Evolutionary conservation across 2,888 invertebrate genomes (phyloP).

Genomic region (Paralinhomoeus sp.): DNA sequence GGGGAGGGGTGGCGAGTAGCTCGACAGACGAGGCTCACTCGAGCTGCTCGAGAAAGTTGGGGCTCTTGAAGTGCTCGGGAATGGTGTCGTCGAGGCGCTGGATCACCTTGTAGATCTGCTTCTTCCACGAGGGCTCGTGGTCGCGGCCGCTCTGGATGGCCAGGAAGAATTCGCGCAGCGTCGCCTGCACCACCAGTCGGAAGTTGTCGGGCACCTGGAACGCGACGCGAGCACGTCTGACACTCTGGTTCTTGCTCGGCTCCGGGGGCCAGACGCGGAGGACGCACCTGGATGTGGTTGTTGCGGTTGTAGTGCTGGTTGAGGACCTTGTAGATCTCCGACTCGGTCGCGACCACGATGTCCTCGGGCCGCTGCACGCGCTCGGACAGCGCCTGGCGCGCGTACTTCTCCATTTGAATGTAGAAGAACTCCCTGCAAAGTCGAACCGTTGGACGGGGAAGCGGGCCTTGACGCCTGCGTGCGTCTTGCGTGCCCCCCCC

Average conservation of each 20-base stretch:
- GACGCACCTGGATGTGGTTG: conserved; percentile 63
- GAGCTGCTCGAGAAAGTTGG: conserved; percentile 94
- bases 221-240: neutral
- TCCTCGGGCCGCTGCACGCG: conserved; percentile 78
- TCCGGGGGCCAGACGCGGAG: too few species aligned
- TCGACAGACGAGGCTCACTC: too few species aligned
- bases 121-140: conserved; percentile 98
- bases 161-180: conserved; percentile 92
- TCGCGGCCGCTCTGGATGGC: conserved; percentile 89
- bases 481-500: too few species aligned
- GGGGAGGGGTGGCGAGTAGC: too few species aligned
- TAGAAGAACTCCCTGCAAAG: conserved; percentile 85
- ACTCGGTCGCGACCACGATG: conserved; percentile 73
- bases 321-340: conserved; percentile 86
- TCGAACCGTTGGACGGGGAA: too few species aligned
- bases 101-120: conserved; percentile 98
- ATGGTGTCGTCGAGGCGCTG: conserved; percentile 93
- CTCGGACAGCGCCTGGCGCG: conserved; percentile 86
- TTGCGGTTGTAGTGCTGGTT: conserved; percentile 97
- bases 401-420: conserved; percentile 99
- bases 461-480: too few species aligned
- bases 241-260: too few species aligned
- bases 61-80: conserved; percentile 97
- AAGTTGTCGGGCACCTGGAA: conserved; percentile 85
- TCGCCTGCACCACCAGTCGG: conserved; percentile 86